Evolutionary conservation across 2,797 vertebrate species (phyloP).

Genomic region (Alfaro cultratus): DNA sequence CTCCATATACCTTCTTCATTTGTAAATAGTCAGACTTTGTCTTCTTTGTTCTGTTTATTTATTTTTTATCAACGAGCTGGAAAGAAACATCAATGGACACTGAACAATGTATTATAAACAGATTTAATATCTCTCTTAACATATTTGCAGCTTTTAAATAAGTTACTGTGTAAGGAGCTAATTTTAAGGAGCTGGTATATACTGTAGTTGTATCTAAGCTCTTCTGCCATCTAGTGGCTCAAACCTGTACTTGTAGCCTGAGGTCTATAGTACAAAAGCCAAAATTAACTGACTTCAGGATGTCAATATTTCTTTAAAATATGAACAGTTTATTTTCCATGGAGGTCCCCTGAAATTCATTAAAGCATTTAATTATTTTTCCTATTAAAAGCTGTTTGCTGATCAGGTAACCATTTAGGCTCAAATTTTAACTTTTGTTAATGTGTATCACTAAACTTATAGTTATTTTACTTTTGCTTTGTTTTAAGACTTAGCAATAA

Average conservation of each 20-base stretch:
- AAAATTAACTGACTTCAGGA: background rate
- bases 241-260: background rate
- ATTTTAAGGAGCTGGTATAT: too few species aligned
- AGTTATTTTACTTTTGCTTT: background rate
- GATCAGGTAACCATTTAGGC: background rate
- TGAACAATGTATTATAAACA: conserved; percentile 15
- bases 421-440: background rate
- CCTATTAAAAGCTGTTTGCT: background rate
- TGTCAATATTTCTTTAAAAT: background rate
- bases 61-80: background rate
- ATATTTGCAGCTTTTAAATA: conserved; percentile 27
- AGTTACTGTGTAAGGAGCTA: background rate
- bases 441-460: background rate
- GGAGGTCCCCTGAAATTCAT: background rate
- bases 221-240: conserved; percentile 58
- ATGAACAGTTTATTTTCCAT: background rate
- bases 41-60: background rate
- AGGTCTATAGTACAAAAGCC: background rate
- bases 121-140: conserved; percentile 25
- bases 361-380: too few species aligned
- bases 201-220: conserved; percentile 8
- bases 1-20: background rate
- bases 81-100: conserved; percentile 27
- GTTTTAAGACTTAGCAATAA: background rate
- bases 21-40: conserved; percentile 34